Base-by-base conservation (phyloP, 2,113 vertebrate genomes). In the Arvicanthis niloticus region DNA sequence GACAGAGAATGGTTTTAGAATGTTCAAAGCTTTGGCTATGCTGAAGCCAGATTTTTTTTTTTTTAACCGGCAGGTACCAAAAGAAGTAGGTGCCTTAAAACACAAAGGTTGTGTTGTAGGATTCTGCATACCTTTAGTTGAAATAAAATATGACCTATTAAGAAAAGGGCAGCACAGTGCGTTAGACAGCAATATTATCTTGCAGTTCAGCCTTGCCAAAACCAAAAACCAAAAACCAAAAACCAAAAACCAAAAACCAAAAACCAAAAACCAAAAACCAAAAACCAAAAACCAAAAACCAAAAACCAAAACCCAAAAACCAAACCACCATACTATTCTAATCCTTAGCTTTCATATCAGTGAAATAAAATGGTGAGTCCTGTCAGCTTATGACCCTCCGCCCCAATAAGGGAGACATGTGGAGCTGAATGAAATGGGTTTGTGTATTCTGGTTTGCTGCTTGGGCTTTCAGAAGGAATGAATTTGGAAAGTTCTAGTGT, bases 331-430 rank as follows among this genome's bases (percentile, higher is more conserved):
- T 3, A 37, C 5, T 11, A 72, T 67, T 60, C 11, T 80, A 31
- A 87, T 58, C 31, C 72, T 89, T 65, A 56, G 16, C 81, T 80
- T 93, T 76, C 68, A 87, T 12, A n/a, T 60, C 8, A 80, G 7
- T 53, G 51, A 97, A 95, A 81, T 58, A 89, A 95, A 60, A n/a
- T 51, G 15, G 7, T 4, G 93, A 92, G 93, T 76, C 75, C 37
- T 40, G 89, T 58, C 82, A 92, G 84, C 8, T 94, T 88, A 90
- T 26, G 3, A 76, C 17, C 2, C 22, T 26, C 19, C 26, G 31
- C 15, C 26, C 11, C 60, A 40, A 16, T 81, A 88, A 68, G 17
- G 29, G 53, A 21, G 11, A 29, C 73, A 60, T 70, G 40, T 58
- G 26, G 81, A 78, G 56, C 21, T 37, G 19, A 12, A n/a, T 81